phyloP scores from a whole-genome alignment of 2,113 vertebrate species.

The Lasiurus cinereus region DNA sequence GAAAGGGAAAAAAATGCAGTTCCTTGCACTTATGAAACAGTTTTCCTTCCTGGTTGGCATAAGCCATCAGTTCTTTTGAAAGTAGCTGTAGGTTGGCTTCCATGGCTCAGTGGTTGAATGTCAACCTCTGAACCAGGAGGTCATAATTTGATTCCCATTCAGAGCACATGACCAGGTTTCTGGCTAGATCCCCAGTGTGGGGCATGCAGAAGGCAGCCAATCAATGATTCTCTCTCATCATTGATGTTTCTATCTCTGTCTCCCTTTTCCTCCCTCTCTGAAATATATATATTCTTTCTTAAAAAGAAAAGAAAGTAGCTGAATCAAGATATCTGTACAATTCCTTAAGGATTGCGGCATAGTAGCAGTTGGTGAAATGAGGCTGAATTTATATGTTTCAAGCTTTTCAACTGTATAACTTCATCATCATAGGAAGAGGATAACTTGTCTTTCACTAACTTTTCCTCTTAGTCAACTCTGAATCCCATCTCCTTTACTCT shows the following conservation, averaged over 20 bases:
- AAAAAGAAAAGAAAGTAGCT: neutral
- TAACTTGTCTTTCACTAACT: neutral
- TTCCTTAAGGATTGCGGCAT: neutral
- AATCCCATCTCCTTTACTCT: neutral
- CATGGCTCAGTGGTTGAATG: too few species aligned
- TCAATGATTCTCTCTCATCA: too few species aligned
- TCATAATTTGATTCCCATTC: too few species aligned
- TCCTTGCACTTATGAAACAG: conserved; percentile 3
- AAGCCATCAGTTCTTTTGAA: conserved; percentile 15
- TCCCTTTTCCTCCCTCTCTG: too few species aligned
- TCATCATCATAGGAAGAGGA: neutral
- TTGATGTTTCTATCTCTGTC: too few species aligned
- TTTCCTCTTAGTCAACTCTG: neutral
- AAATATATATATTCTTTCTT: too few species aligned
- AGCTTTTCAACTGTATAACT: neutral
- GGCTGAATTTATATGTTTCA: neutral
- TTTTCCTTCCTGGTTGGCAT: conserved; percentile 53
- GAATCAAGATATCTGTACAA: neutral
- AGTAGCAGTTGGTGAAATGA: neutral
- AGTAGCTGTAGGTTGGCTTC: neutral
- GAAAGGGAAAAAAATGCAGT: neutral
- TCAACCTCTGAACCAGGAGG: too few species aligned
- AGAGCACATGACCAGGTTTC: too few species aligned
- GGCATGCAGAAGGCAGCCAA: too few species aligned
- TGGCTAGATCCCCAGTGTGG: too few species aligned